Conservation (phyloP, 2,797 vertebrate genomes). For the Chloroceryle amazona region DNA sequence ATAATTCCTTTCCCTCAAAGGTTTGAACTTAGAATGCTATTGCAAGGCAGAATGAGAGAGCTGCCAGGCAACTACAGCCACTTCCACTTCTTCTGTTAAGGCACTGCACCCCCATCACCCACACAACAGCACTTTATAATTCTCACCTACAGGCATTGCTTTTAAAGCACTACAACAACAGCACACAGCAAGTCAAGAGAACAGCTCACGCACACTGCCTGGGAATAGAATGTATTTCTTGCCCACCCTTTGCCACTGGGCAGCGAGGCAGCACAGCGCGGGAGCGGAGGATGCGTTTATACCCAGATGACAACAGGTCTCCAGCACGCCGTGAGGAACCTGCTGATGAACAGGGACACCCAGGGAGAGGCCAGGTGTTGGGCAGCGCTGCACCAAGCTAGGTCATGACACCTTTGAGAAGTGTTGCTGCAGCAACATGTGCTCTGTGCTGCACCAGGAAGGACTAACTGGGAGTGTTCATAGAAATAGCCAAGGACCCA, state of each 20-base stretch:
- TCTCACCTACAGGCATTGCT: not conserved
- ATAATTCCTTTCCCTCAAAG: not conserved
- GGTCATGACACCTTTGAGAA: not conserved
- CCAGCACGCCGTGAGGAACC: fast-evolving
- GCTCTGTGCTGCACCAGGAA: not conserved
- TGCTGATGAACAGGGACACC: not conserved
- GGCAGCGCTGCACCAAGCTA: not conserved
- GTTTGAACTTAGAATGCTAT: not conserved
- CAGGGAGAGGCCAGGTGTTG: not conserved
- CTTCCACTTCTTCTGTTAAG: not conserved
- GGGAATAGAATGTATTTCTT: not conserved
- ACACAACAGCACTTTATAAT: not conserved
- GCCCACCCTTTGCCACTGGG: not conserved
- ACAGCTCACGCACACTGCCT: fast-evolving
- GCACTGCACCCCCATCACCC: not conserved
- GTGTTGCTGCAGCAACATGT: fast-evolving
- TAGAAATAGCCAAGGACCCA: not conserved
- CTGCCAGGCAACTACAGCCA: not conserved
- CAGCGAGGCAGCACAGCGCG: fast-evolving
- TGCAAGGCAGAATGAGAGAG: not conserved
- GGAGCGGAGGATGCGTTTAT: not conserved
- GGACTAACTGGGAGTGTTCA: not conserved
- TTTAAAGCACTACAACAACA: not conserved
- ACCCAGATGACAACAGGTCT: fast-evolving
- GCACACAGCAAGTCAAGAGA: not conserved